phyloP scores from a whole-genome alignment of 2,113 vertebrate species.

The Rhagologus leucostigma region DNA sequence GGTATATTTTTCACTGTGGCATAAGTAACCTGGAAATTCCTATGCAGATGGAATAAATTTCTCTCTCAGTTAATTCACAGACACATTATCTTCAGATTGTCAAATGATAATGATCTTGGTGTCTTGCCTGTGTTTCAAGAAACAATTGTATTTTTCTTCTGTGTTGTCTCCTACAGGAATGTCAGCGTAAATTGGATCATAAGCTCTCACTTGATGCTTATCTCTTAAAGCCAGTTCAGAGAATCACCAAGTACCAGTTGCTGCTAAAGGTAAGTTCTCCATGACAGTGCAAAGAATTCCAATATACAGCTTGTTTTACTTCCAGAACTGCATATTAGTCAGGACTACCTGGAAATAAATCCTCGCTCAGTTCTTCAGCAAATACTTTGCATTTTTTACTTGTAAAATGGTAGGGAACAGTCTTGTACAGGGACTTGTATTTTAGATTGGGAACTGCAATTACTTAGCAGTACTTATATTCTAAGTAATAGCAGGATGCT shows the following conservation, averaged over 20 bases:
- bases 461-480: neutral
- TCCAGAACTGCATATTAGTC: neutral
- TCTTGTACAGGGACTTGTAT: neutral
- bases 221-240: conserved; percentile 89
- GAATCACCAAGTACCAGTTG: conserved; percentile 91
- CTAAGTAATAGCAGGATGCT: neutral
- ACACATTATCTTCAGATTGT: neutral
- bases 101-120: neutral
- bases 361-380: neutral
- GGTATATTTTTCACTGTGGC: neutral
- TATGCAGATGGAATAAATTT: neutral
- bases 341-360: neutral
- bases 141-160: neutral
- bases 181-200: conserved; percentile 88
- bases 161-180: conserved; percentile 28
- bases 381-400: neutral
- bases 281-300: neutral
- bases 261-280: conserved; percentile 79
- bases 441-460: neutral
- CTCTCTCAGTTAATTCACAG: neutral
- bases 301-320: neutral
- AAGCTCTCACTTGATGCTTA: conserved; percentile 91
- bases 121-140: neutral
- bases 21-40: neutral
- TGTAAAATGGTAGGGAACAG: neutral